These are phyloP conservation scores for Cloeon dipterum DNA, from an alignment of 2,888 invertebrate genomes.

Conservation along the genomic window DNA sequence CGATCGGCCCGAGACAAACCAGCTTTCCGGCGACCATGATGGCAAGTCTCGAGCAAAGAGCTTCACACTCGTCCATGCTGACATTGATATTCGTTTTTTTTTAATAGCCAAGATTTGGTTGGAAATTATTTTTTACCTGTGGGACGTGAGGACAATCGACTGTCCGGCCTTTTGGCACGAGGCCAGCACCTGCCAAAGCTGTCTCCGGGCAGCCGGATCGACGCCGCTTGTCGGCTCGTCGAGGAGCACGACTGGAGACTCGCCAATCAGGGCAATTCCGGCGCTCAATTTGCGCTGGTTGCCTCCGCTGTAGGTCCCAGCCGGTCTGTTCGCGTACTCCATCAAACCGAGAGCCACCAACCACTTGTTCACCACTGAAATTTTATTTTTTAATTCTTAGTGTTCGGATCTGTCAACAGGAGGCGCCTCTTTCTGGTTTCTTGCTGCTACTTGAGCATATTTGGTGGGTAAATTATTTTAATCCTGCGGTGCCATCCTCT, in stretches of 20 bases:
- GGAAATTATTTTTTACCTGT: conserved; percentile 27
- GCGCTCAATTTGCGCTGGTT: conserved; percentile 57
- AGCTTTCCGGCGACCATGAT: conserved; percentile 53
- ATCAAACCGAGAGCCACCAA: too few species aligned
- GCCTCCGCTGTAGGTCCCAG: conserved; percentile 38
- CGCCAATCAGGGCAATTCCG: conserved; percentile 48
- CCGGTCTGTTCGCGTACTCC: conserved; percentile 13
- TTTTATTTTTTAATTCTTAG: too few species aligned
- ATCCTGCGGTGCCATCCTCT: too few species aligned
- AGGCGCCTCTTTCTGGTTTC: too few species aligned
- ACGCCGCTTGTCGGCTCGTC: conserved; percentile 55
- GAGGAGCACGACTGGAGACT: conserved; percentile 39
- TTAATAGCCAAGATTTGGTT: too few species aligned
- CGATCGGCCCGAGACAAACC: conserved; percentile 47
- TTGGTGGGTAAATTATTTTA: too few species aligned
- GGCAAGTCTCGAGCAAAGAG: conserved; percentile 49
- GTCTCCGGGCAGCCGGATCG: conserved; percentile 39
- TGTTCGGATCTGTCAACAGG: too few species aligned
- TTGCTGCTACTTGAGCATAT: too few species aligned
- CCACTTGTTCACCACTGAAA: too few species aligned
- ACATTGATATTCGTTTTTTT: too few species aligned
- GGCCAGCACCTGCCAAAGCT: conserved; percentile 36
- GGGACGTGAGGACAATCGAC: conserved; percentile 41
- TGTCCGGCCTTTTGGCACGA: conserved; percentile 24
- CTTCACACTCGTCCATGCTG: conserved; percentile 77